These are phyloP conservation scores for Darevskia nairensis DNA, from an alignment of 2,797 vertebrate genomes.

Conservation along the genomic window DNA sequence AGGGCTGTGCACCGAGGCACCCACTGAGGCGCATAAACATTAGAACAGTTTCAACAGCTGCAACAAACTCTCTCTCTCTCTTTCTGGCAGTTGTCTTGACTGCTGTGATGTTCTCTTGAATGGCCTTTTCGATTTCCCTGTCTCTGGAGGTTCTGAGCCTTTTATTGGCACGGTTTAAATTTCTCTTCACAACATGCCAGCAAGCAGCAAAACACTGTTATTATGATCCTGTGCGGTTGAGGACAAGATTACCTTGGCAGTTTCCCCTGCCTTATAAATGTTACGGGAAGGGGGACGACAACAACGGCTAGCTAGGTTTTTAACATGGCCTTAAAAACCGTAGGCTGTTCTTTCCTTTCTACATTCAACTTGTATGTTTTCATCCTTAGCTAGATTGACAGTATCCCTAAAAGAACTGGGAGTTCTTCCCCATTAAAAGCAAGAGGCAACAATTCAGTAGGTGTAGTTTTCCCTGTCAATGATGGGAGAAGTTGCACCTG, in stretches of 20 bases:
- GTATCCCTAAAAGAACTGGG: not conserved
- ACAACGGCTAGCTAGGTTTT: not conserved
- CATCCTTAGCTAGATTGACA: not conserved
- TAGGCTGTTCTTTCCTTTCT: not conserved
- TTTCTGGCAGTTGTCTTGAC: constrained; percentile 21
- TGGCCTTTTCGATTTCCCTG: not conserved
- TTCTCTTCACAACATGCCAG: constrained; percentile 15
- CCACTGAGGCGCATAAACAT: constrained; percentile 19
- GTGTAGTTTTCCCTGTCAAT: not conserved
- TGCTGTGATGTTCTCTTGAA: not conserved
- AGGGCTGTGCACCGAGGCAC: not conserved
- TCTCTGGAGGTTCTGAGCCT: not conserved
- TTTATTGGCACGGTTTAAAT: constrained; percentile 9
- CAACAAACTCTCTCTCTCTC: not conserved
- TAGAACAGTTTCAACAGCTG: constrained; percentile 20
- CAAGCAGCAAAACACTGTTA: constrained; percentile 14
- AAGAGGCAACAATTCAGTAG: not conserved
- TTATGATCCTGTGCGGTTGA: constrained; percentile 12
- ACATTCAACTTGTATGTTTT: not conserved
- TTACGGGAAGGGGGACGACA: not conserved
- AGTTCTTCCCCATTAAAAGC: not conserved
- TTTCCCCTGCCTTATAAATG: not conserved
- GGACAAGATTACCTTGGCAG: constrained; percentile 24
- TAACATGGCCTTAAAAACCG: not conserved
- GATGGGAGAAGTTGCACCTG: not conserved